phyloP scores from a whole-genome alignment of 2,888 invertebrate genomes.

The Eupithecia abbreviata region DNA sequence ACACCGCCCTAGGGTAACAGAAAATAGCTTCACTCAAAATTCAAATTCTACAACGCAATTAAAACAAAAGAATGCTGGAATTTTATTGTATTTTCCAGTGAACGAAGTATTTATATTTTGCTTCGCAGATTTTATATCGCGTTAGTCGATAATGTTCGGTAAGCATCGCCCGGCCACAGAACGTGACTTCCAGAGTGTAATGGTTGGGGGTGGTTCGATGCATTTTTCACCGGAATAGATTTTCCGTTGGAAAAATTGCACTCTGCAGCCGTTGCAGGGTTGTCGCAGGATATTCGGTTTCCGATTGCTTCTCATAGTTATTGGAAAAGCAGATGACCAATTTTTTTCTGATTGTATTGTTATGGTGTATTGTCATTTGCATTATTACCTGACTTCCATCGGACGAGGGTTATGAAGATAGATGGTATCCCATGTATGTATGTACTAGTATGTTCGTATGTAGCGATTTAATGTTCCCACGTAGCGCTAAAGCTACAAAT shows the following conservation, averaged over 20 bases:
- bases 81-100: slow-evolving; percentile 13
- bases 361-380: not conserved
- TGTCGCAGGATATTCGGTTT: slow-evolving; percentile 63
- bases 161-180: slow-evolving; percentile 60
- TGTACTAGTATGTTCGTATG: too few species aligned
- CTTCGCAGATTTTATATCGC: slow-evolving; percentile 31
- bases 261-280: slow-evolving; percentile 54
- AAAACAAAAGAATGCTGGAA: slow-evolving; percentile 25
- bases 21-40: slow-evolving; percentile 29
- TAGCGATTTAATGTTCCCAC: too few species aligned
- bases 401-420: too few species aligned
- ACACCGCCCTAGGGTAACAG: slow-evolving; percentile 23
- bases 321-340: not conserved
- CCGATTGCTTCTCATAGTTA: slow-evolving; percentile 53
- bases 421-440: too few species aligned
- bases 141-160: slow-evolving; percentile 60
- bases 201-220: slow-evolving; percentile 56
- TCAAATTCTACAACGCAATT: slow-evolving; percentile 29
- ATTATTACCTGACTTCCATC: not conserved
- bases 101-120: slow-evolving; percentile 13
- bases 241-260: slow-evolving; percentile 69
- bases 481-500: too few species aligned
- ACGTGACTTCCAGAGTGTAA: slow-evolving; percentile 70
- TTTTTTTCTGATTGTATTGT: not conserved
- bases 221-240: slow-evolving; percentile 70